A percentile compares a stretch with the other conserved stretches of the same genome.
phyloP scores from a whole-genome alignment of 2,888 invertebrate species.

The Cantharis nigra region DNA sequence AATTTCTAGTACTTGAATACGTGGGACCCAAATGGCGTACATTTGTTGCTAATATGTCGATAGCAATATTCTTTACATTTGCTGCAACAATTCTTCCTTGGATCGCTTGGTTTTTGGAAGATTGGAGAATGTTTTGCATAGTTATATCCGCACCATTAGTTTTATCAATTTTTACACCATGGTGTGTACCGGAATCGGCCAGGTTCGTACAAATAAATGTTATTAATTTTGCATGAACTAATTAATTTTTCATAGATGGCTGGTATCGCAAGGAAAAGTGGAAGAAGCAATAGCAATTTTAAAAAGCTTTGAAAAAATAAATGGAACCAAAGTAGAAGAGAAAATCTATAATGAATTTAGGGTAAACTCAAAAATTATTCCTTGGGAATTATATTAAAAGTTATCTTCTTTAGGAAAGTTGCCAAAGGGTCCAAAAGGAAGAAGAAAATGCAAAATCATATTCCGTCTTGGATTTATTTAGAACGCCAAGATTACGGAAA shows the following conservation, averaged over 20 bases:
- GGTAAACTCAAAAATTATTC: conserved; percentile 56
- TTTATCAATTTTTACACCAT: conserved; percentile 73
- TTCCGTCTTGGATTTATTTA: conserved; percentile 81
- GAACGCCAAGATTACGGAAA: conserved; percentile 73
- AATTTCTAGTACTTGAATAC: conserved; percentile 75
- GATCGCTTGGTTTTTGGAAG: conserved; percentile 78
- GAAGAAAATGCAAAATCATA: conserved; percentile 72
- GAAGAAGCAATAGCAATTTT: conserved; percentile 79
- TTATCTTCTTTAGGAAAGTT: conserved; percentile 61
- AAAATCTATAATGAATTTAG: conserved; percentile 75
- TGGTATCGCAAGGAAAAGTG: conserved; percentile 82
- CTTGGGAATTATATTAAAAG: background rate
- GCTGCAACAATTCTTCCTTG: conserved; percentile 81
- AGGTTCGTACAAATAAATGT: conserved; percentile 58
- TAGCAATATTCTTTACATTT: conserved; percentile 83
- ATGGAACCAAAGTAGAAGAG: conserved; percentile 74
- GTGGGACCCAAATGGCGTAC: conserved; percentile 90
- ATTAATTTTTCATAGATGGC: conserved; percentile 66
- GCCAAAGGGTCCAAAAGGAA: conserved; percentile 69
- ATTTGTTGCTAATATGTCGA: conserved; percentile 90
- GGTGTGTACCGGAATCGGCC: conserved; percentile 83
- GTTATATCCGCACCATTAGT: conserved; percentile 78
- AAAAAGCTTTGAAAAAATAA: conserved; percentile 79
- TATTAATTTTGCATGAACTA: background rate
- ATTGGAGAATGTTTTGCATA: conserved; percentile 80